Base-by-base conservation (phyloP, 2,888 invertebrate genomes). In the Pterobdella sp. region DNA sequence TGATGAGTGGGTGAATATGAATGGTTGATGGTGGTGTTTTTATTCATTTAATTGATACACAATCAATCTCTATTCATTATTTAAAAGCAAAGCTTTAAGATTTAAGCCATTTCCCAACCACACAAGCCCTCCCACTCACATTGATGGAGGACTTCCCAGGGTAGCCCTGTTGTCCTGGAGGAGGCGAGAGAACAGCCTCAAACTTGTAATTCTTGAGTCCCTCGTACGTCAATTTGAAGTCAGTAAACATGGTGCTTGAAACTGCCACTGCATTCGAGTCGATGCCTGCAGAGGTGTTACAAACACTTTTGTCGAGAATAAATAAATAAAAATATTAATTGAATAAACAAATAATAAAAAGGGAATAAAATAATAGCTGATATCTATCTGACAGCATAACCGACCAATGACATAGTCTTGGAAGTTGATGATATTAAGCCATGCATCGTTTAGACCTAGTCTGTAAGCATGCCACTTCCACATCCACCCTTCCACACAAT, bases 231-330 rank as follows among this genome's bases (percentile, higher is more conserved):
- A 1, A 22, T 18, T 72, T 73, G 29, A 73, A 73, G 29, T 77
- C 68, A 0, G 65, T 67, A 69, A 80, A 81, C 60, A 81, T 65
- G 0, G 37, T 7, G 3, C 75, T 71, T 3, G 72, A 29, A 31
- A 81, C 77, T 10, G 80, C 77, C 0, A 81, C 73, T 65, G 78
- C 76, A 4, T 72, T 65, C 0, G 80, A 80, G 4, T 72, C 29
- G 18, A 76, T 22, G 2, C 79, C 81, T 81, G 67, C 2, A 66
- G 69, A 52, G 37, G 26, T 2, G 66, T 35, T 1, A n/a, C 1
- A n/a, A 32, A 32, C 1, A n/a, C n/a, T 32, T 14, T 2, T 32
- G 18, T 26, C 31, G 65, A 1, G 2, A 31, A n/a, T n/a, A n/a
- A n/a, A n/a, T n/a, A n/a, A n/a, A n/a, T n/a, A n/a, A n/a, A n/a